Evolutionary conservation across 1,140 invertebrate genomes (phyloP).

Genomic region (Aphelinus certus): DNA sequence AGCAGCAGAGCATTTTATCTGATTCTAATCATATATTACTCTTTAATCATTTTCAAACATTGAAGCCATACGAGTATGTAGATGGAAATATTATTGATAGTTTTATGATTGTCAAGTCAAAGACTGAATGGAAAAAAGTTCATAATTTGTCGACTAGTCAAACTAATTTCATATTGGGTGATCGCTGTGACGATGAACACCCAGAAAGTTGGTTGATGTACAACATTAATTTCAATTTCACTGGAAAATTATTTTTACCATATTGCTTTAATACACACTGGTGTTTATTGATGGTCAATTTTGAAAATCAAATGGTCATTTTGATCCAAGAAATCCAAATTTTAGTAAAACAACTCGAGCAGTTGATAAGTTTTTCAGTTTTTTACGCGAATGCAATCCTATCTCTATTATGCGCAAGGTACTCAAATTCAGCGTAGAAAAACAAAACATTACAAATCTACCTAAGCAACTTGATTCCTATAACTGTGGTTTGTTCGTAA

Average conservation of each 20-base stretch:
- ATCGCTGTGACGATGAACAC: not conserved
- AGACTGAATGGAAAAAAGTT: not conserved
- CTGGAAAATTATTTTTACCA: not conserved
- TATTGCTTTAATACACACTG: not conserved
- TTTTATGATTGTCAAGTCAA: not conserved
- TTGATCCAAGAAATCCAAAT: too few species aligned
- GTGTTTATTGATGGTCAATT: not conserved
- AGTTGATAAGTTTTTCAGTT: too few species aligned
- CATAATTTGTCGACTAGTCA: not conserved
- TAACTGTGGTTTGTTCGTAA: too few species aligned
- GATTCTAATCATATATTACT: not conserved
- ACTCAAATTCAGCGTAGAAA: too few species aligned
- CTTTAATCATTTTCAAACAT: not conserved
- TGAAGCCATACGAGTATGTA: not conserved
- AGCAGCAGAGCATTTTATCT: too few species aligned
- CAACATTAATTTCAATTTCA: not conserved
- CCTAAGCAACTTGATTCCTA: too few species aligned
- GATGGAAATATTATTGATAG: not conserved
- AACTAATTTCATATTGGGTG: not conserved
- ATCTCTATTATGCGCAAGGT: too few species aligned
- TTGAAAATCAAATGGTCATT: not conserved
- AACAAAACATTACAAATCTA: too few species aligned
- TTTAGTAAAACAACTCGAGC: too few species aligned
- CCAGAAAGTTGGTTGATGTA: not conserved
- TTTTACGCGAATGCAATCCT: too few species aligned